A percentile compares a stretch with the other conserved stretches of the same genome.
These are phyloP conservation scores for Lasioglossum baleicum DNA, from an alignment of 1,140 invertebrate species.

Conservation along the genomic window DNA sequence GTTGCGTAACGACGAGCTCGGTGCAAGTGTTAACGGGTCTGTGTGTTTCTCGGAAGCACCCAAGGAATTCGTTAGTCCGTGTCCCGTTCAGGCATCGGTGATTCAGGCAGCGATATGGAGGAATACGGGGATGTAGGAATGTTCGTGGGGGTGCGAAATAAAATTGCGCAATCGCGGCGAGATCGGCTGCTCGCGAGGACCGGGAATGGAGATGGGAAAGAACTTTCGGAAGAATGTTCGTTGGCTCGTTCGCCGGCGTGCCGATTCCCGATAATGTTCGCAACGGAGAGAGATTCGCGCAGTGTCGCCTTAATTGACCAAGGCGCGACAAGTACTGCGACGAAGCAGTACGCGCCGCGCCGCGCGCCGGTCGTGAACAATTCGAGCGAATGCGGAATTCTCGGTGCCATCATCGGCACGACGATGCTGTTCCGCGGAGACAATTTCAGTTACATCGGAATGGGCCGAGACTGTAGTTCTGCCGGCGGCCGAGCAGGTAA, in stretches of 20 bases:
- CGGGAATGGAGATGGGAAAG: not conserved
- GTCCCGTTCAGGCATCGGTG: not conserved
- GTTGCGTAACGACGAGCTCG: too few relatives aligned
- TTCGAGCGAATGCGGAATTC: not conserved
- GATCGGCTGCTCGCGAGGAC: not conserved
- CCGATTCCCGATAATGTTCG: conserved; percentile 22
- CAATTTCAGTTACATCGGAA: conserved; percentile 12
- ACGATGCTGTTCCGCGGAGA: not conserved
- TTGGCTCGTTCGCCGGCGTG: not conserved
- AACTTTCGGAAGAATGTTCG: conserved; percentile 27
- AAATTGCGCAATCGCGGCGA: conserved; percentile 31
- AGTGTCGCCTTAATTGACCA: conserved; percentile 14
- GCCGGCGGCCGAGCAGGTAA: not conserved
- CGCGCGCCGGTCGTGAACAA: not conserved
- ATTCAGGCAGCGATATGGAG: not conserved
- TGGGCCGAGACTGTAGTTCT: not conserved
- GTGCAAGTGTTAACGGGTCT: not conserved
- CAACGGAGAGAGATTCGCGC: not conserved
- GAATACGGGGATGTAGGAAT: not conserved
- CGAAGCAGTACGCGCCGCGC: too few relatives aligned
- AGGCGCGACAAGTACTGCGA: too few relatives aligned
- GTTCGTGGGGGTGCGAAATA: conserved; percentile 12
- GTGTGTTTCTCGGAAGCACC: not conserved
- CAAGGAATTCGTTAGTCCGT: conserved; percentile 27
- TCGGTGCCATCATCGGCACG: not conserved